A percentile compares a stretch with the other conserved stretches of the same genome.
These are phyloP conservation scores for Sander lucioperca DNA, from an alignment of 2,113 vertebrate species.

Conservation along the genomic window DNA sequence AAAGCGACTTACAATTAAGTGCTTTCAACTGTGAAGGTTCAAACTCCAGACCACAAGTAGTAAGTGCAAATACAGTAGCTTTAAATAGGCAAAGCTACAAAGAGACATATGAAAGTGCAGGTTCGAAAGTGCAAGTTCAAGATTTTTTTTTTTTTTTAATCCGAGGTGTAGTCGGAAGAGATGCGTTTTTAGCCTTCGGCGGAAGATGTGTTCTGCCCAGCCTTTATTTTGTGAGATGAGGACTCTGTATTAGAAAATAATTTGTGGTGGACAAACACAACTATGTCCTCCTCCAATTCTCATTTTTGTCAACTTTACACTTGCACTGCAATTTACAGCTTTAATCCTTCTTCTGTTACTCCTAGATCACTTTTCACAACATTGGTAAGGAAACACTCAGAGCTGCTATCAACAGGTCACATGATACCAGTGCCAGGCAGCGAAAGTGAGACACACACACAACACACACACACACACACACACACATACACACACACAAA, in stretches of 20 bases:
- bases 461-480: background rate
- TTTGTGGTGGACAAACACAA: background rate
- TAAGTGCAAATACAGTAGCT: no score
- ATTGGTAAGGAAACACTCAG: background rate
- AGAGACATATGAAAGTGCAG: no score
- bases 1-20: no score
- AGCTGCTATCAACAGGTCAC: conserved; percentile 6
- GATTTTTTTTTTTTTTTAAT: no score
- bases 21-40: no score
- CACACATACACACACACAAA: background rate
- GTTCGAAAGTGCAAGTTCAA: no score
- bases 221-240: background rate
- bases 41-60: no score
- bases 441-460: conserved; percentile 33
- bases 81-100: no score
- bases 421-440: conserved; percentile 40
- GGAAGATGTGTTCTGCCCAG: no score
- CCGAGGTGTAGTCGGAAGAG: no score
- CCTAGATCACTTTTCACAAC: background rate
- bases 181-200: no score
- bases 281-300: background rate
- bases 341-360: background rate
- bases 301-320: background rate
- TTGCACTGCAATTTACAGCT: background rate
- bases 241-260: background rate